Percentiles rank a stretch among this genome's conserved stretches.
These are phyloP conservation scores for Luffia ferchaultella DNA, from an alignment of 2,888 invertebrate species.

Conservation along the genomic window DNA sequence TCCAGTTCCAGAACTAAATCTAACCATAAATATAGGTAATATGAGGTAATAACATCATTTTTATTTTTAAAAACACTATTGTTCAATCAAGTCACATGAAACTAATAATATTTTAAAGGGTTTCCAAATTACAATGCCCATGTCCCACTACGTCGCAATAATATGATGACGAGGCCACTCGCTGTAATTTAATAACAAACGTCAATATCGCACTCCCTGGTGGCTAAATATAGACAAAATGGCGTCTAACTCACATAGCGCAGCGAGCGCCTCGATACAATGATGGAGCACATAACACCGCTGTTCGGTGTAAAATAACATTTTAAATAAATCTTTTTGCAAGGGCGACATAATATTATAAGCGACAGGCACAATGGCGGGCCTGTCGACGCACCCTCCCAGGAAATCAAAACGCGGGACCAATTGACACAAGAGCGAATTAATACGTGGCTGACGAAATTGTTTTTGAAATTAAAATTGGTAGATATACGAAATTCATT, in stretches of 20 bases:
- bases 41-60: too few relatives aligned
- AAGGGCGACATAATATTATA: slow-evolving; percentile 57
- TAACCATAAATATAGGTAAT: too few relatives aligned
- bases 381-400: slow-evolving; percentile 42
- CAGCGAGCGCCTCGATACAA: slow-evolving; percentile 2
- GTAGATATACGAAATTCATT: too few relatives aligned
- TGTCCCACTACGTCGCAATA: neutral
- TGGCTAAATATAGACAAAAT: slow-evolving; percentile 36
- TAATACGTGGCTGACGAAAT: too few relatives aligned
- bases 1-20: too few relatives aligned
- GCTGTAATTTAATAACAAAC: neutral
- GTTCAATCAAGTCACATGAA: neutral
- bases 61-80: neutral
- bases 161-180: neutral
- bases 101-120: neutral
- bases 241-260: slow-evolving; percentile 26
- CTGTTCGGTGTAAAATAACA: slow-evolving; percentile 54
- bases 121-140: neutral
- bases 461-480: too few relatives aligned
- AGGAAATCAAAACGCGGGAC: slow-evolving; percentile 41
- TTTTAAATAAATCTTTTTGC: slow-evolving; percentile 63
- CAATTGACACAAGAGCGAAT: slow-evolving; percentile 20
- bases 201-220: neutral
- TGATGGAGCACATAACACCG: slow-evolving; percentile 36
- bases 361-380: slow-evolving; percentile 35